Evolutionary conservation across 2,113 vertebrate genomes (phyloP).

Genomic region (Apteryx mantelli): DNA sequence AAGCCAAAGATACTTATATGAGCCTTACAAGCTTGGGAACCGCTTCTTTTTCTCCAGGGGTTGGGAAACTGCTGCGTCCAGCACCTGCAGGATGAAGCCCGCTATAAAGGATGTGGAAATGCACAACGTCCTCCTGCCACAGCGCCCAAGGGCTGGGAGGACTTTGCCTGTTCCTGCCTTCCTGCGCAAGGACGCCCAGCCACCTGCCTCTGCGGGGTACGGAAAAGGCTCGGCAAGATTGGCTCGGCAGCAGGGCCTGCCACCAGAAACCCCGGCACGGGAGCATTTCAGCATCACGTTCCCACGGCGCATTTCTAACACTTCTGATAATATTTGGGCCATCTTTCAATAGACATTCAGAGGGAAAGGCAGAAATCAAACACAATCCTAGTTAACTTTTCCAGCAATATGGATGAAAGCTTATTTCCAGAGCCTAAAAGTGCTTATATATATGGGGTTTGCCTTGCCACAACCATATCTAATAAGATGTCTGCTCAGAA

Average conservation of each 20-base stretch:
- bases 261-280: neutral
- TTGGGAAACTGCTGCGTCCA: neutral
- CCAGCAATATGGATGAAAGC: neutral
- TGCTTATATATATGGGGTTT: fast-evolving
- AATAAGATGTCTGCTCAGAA: fast-evolving
- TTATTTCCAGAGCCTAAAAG: neutral
- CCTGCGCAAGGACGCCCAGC: too few species aligned
- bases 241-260: too few species aligned
- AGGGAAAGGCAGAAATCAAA: neutral
- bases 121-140: neutral
- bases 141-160: neutral
- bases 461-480: neutral
- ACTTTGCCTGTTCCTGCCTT: neutral
- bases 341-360: neutral
- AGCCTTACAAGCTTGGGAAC: neutral
- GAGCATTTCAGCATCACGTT: fast-evolving
- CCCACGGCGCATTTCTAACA: neutral
- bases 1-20: neutral
- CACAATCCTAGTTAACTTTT: neutral
- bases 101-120: neutral
- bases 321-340: neutral
- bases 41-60: neutral
- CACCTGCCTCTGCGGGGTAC: too few species aligned
- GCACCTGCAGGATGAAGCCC: neutral
- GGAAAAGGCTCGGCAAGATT: too few species aligned